Base-by-base conservation (phyloP, 2,888 invertebrate genomes). In the Dryocosmus kuriphilus region DNA sequence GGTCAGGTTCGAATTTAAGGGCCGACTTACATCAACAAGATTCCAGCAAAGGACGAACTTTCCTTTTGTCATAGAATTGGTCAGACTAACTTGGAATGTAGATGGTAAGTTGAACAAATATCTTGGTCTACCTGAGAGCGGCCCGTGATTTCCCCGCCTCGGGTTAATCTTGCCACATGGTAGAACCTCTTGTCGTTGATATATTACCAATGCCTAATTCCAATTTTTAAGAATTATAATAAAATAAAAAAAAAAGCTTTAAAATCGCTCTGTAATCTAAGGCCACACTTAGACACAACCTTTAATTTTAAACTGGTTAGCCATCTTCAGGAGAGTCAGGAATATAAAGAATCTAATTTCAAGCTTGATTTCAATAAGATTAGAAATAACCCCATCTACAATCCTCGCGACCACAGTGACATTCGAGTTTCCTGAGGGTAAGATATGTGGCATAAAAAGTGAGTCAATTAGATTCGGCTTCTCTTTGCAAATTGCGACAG, bases 401-500 rank as follows among this genome's bases (percentile, higher is more conserved):
- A 61, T 27, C 30, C 24, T 60, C 60, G 11, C 16, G 32, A 55
- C n/a, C 22, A 22, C 4, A 55, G 55, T n/a, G 22, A 55, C 55
- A n/a, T n/a, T 55, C 22, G 55, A 55, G 55, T 55, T 61, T 61
- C 19, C 30, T 30, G 61, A 6, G 32, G 32, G 19, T 19, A 63
- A 65, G 22, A 65, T 24, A 32, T 22, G 38, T 32, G 38, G 65
- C 1, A 41, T 41, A 65, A 65, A 65, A 65, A 65, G 65, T 41
- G 24, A 65, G 41, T 65, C 65, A 65, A 65, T 27, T 65, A 65
- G 41, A 65, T 65, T 41, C 41, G 41, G 24, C 22, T 38, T 16
- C 38, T 65, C 35, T 63, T 32, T 35, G 35, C n/a, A 41, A 65
- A 65, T 81, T 82, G 81, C 81, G 79, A 82, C 79, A 82, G 75